Base-by-base conservation (phyloP, 2,797 vertebrate species). In the Tadarida brasiliensis region DNA sequence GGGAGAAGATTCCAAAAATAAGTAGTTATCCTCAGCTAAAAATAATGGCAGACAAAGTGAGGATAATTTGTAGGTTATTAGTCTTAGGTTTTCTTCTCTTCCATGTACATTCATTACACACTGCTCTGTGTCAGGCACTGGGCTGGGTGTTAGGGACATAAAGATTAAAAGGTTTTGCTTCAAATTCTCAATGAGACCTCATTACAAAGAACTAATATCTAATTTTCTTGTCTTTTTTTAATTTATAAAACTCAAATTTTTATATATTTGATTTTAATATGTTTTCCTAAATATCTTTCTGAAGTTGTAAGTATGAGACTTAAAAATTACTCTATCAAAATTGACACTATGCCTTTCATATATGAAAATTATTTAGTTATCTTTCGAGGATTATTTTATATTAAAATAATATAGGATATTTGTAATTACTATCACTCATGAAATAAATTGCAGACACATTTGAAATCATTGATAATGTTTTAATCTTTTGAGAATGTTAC, bases 241-340 rank as follows among this genome's bases (percentile, higher is more conserved):
- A 87, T 44, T 73, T 77, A 51, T 68, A 26, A 91, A 83, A 96
- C n/a, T 91, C 30, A 61, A 92, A 94, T 61, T 70, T 74, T 44
- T 70, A 65, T 39, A 82, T 16, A 26, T 88, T 87, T 47, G 22
- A 24, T 86, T 71, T 90, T 63, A 73, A 68, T 68, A 85, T 35
- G 7, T 83, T 81, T 93, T 77, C 39, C 65, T 88, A 90, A 82
- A 47, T n/a, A 15, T 65, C 30, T 88, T 92, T 39, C 49, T 87
- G 22, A 68, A 17, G 85, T 84, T 94, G 0, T 24, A 88, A 88
- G 8, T 57, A 83, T 77, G 83, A 68, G 11, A 63, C 28, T 68
- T 90, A 30, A 90, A 93, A 86, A 81, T 30, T 35, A 65, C 1
- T 77, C 8, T 68, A 8, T 87, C 24, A 89, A 84, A 93, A 95